These are phyloP conservation scores for Thymelicus acteon DNA, from an alignment of 2,888 invertebrate species.

Conservation along the genomic window DNA sequence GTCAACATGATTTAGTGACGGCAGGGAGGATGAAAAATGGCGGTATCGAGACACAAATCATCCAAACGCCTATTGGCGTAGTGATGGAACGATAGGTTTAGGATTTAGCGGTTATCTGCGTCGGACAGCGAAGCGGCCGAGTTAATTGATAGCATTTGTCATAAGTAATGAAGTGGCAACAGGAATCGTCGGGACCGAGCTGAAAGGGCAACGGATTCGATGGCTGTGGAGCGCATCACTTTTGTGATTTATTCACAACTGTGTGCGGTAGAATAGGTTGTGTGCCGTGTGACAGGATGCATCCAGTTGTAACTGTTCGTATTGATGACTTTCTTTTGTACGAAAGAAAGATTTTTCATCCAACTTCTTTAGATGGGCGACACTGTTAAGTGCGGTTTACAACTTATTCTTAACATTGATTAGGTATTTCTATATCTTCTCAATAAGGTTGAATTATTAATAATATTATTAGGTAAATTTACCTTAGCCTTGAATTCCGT, in stretches of 20 bases:
- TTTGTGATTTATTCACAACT: constrained; percentile 4
- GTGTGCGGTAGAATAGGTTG: too few relatives aligned
- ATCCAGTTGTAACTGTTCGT: too few relatives aligned
- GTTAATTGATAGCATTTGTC: constrained; percentile 36
- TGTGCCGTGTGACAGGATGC: too few relatives aligned
- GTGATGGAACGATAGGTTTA: constrained; percentile 49
- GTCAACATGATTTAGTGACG: constrained; percentile 57
- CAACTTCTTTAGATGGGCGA: too few relatives aligned
- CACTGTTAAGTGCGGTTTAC: too few relatives aligned
- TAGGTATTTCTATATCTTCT: too few relatives aligned
- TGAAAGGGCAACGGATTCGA: constrained; percentile 9
- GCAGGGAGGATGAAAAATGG: constrained; percentile 57
- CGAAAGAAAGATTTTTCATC: too few relatives aligned
- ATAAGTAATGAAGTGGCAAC: constrained; percentile 31
- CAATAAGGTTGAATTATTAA: too few relatives aligned
- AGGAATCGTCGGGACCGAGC: constrained; percentile 2
- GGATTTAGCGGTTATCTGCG: constrained; percentile 35
- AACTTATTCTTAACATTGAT: too few relatives aligned
- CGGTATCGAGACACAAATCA: constrained; percentile 55
- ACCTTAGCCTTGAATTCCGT: too few relatives aligned
- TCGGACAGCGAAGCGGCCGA: constrained; percentile 24
- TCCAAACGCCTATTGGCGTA: constrained; percentile 51
- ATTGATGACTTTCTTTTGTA: too few relatives aligned
- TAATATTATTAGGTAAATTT: too few relatives aligned
- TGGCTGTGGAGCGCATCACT: not conserved